phyloP scores from a whole-genome alignment of 1,140 invertebrate species.

The Mactra quadrangularis region DNA sequence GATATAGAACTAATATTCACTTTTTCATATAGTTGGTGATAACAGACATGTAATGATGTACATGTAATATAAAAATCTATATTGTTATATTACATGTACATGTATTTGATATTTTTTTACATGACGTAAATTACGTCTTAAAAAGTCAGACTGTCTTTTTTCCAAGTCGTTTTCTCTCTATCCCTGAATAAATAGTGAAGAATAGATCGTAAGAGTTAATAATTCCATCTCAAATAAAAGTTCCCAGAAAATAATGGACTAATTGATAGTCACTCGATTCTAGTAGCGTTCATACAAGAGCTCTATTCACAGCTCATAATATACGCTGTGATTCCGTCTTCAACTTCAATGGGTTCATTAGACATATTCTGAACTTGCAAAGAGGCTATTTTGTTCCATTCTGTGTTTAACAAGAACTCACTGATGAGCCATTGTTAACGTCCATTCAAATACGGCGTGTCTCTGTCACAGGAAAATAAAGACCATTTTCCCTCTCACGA shows the following conservation, averaged over 20 bases:
- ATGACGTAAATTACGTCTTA: too few relatives aligned
- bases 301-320: conserved; percentile 47
- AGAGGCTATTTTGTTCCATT: conserved; percentile 58
- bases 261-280: conserved; percentile 42
- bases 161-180: too few relatives aligned
- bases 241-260: conserved; percentile 37
- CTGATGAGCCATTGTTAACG: conserved; percentile 60
- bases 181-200: too few relatives aligned
- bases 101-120: too few relatives aligned
- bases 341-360: conserved; percentile 62
- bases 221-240: conserved; percentile 2
- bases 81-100: too few relatives aligned
- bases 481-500: conserved; percentile 49
- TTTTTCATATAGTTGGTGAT: too few relatives aligned
- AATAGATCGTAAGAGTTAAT: too few relatives aligned
- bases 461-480: conserved; percentile 51
- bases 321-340: conserved; percentile 53
- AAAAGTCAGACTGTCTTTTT: too few relatives aligned
- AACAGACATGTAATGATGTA: too few relatives aligned
- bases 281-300: conserved; percentile 22
- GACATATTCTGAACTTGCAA: conserved; percentile 34
- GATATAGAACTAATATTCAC: too few relatives aligned
- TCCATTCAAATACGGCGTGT: conserved; percentile 35
- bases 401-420: conserved; percentile 45
- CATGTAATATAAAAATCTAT: too few relatives aligned